Conservation (phyloP, 2,888 invertebrate genomes). For the Sminthurinus aureus region DNA sequence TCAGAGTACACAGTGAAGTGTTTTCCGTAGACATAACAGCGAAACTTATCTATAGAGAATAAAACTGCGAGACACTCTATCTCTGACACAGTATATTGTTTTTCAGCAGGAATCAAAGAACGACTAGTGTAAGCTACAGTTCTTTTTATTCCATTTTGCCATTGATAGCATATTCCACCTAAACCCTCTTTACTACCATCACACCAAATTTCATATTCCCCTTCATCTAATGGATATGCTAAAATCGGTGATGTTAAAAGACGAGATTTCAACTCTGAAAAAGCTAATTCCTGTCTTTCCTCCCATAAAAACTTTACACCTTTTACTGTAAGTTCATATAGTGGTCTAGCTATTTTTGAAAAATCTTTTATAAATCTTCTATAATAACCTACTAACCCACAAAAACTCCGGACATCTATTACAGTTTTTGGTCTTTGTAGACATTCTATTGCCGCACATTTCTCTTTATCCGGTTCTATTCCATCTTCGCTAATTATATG, state of each 20-base stretch:
- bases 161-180: constrained; percentile 58
- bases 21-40: constrained; percentile 63
- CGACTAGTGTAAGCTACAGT: constrained; percentile 47
- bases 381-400: constrained; percentile 49
- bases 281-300: neutral
- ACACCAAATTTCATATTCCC: neutral
- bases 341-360: constrained; percentile 27
- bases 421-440: constrained; percentile 30
- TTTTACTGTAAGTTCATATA: constrained; percentile 12
- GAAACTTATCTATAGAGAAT: constrained; percentile 62
- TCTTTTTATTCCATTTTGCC: constrained; percentile 13
- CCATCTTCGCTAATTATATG: constrained; percentile 60
- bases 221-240: neutral
- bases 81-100: constrained; percentile 63
- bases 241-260: constrained; percentile 10
- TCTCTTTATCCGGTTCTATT: constrained; percentile 45
- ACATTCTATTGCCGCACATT: constrained; percentile 42
- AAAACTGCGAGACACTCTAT: constrained; percentile 62
- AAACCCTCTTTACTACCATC: constrained; percentile 57
- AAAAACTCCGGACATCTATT: constrained; percentile 24
- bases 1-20: constrained; percentile 62
- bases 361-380: constrained; percentile 40
- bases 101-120: constrained; percentile 60
- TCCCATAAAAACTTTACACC: constrained; percentile 12
- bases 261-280: neutral